Evolutionary conservation across 2,113 vertebrate genomes (phyloP), one percentile per base, ranked within the genome.

Genomic region (Xyliphius kryptos): DNA sequence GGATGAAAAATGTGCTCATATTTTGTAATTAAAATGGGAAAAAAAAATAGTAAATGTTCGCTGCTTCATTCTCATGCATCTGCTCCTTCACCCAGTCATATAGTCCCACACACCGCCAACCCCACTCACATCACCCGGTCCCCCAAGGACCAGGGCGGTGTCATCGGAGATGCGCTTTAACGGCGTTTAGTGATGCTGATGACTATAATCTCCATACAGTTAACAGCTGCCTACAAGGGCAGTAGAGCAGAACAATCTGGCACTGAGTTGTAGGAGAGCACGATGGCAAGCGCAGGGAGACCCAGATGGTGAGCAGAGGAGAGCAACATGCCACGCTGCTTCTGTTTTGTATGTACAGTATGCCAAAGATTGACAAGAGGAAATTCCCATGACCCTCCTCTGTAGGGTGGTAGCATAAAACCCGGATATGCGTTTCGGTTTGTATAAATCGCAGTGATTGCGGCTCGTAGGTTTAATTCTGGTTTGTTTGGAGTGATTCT

Each of bases 291-390:
- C 40, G 13, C 40, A 46, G 43, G 14, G 43, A 32, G 14, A 32
- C 26, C 9, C 52, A 55, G 52, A 55, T 54, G 52, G 52, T 38
- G 13, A 38, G 3, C 52, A 37, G n/a, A 20, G 52, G 9, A 55
- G 21, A 36, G 51, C 21, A 14, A 10, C 11, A 52, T 8, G n/a
- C n/a, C 26, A 8, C 13, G 52, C 22, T 54, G 52, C 17, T 32
- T 17, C 14, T 55, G 26, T 38, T 55, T 38, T 55, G 26, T 37
- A 37, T 55, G 8, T 38, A 2, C 26, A 16, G 14, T n/a, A 21
- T 32, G 21, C 50, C n/a, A 37, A 32, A 6, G 26, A 46, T 15
- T n/a, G 43, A 46, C 43, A 46, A 46, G 43, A 6, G 43, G 43
- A 46, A 46, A n/a, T 46, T 46, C 43, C 43, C 12, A 32, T 6